Conservation (phyloP, 2,888 invertebrate genomes). For the Rhagophthalmus giganteus region DNA sequence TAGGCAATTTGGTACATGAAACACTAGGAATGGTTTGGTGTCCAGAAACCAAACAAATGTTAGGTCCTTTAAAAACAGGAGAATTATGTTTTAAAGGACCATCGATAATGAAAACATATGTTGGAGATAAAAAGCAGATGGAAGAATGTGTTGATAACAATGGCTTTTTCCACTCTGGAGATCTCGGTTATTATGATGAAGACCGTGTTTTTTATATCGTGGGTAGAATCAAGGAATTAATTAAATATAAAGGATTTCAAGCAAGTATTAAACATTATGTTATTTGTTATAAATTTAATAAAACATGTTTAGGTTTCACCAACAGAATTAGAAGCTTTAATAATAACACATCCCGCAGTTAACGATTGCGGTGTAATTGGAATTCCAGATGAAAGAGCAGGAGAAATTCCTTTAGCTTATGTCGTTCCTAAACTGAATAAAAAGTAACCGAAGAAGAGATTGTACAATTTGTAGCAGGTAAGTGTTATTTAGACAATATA, state of each 20-base stretch:
- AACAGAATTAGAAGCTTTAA: conserved; percentile 80
- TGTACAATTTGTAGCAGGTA: conserved; percentile 52
- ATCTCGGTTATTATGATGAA: conserved; percentile 76
- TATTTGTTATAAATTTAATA: conserved; percentile 4
- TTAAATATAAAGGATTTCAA: conserved; percentile 84
- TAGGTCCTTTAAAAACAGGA: conserved; percentile 69
- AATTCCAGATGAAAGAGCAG: conserved; percentile 70
- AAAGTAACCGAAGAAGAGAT: conserved; percentile 56
- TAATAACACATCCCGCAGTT: conserved; percentile 72
- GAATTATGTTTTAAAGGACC: conserved; percentile 80
- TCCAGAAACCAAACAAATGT: conserved; percentile 60
- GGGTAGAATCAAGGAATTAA: conserved; percentile 82
- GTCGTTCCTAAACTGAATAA: conserved; percentile 64
- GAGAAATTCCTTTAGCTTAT: conserved; percentile 78
- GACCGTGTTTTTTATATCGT: conserved; percentile 77
- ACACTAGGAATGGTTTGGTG: conserved; percentile 62
- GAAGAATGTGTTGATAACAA: conserved; percentile 65
- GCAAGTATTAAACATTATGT: conserved; percentile 49
- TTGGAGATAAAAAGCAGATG: conserved; percentile 67
- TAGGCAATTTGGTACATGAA: conserved; percentile 64
- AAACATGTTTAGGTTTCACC: conserved; percentile 77
- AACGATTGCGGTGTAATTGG: conserved; percentile 85
- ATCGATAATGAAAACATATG: conserved; percentile 68
- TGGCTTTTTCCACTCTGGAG: conserved; percentile 77
- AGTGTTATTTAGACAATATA: too few relatives aligned